These are phyloP conservation scores for Distichodus sexfasciatus DNA, from an alignment of 2,797 vertebrate genomes.

Conservation along the genomic window DNA sequence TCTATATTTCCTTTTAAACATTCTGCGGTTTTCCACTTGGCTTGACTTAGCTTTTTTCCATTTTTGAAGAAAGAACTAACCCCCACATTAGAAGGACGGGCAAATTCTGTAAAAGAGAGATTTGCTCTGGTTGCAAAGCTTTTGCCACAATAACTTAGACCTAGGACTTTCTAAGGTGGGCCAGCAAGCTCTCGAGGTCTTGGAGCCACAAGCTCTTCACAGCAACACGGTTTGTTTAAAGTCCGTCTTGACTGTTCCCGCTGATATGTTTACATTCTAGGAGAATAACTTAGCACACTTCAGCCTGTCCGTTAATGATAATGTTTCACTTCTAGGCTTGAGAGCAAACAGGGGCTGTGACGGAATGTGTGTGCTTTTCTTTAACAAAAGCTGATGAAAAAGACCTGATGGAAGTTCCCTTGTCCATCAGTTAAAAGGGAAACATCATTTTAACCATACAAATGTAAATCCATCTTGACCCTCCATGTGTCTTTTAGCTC, in stretches of 20 bases:
- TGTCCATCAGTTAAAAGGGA: not conserved
- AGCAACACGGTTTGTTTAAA: slow-evolving; percentile 29
- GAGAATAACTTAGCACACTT: not conserved
- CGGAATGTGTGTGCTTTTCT: slow-evolving; percentile 9
- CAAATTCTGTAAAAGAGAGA: no score
- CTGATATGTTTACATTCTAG: slow-evolving; percentile 39
- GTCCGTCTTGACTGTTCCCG: not conserved
- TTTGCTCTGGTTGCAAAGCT: no score
- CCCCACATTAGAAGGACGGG: no score
- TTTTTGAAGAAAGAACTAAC: no score
- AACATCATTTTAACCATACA: no score
- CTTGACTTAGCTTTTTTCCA: no score
- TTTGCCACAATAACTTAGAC: no score
- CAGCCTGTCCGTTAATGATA: not conserved
- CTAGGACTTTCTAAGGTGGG: not conserved
- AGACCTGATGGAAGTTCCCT: not conserved
- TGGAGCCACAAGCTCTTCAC: slow-evolving; percentile 20
- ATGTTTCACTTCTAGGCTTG: slow-evolving; percentile 5
- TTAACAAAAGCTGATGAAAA: not conserved
- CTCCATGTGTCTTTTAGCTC: no score
- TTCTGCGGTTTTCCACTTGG: no score
- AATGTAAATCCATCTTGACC: no score
- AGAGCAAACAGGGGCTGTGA: not conserved
- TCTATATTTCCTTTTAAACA: not conserved
- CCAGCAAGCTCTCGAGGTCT: not conserved